phyloP scores from a whole-genome alignment of 2,113 vertebrate genomes.

The Scomber colias region DNA sequence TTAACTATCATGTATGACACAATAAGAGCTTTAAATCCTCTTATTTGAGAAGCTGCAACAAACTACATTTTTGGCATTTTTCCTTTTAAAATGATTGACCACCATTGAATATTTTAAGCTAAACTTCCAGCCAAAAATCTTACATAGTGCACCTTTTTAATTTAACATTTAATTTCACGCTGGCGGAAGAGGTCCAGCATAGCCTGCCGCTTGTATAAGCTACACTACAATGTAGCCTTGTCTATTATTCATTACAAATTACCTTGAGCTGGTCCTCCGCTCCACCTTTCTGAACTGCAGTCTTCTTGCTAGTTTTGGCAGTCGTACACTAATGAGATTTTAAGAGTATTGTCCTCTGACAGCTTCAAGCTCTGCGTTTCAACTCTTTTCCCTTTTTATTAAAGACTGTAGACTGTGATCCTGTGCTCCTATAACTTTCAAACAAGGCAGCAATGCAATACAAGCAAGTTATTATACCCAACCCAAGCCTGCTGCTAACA shows the following conservation, averaged over 20 bases:
- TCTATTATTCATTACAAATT: conserved; percentile 44
- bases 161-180: conserved; percentile 44
- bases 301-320: conserved; percentile 50
- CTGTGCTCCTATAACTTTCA: conserved; percentile 19
- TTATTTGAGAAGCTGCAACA: too few relatives aligned
- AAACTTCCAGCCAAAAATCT: too few relatives aligned
- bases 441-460: conserved; percentile 10
- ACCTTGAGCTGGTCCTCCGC: conserved; percentile 18
- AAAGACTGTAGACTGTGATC: conserved; percentile 14
- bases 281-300: conserved; percentile 24
- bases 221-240: neutral
- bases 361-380: conserved; percentile 16
- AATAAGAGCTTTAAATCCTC: too few relatives aligned
- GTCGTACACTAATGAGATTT: conserved; percentile 48
- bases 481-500: neutral
- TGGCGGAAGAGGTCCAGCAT: conserved; percentile 1
- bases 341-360: conserved; percentile 58
- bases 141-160: neutral
- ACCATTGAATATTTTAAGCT: too few relatives aligned
- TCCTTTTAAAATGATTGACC: too few relatives aligned
- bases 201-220: conserved; percentile 1
- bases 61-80: too few relatives aligned
- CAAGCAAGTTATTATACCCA: neutral
- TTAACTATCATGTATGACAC: too few relatives aligned
- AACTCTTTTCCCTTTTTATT: conserved; percentile 43